These are phyloP conservation scores for Macroglossus sobrinus DNA, from an alignment of 2,113 vertebrate genomes.

Conservation along the genomic window DNA sequence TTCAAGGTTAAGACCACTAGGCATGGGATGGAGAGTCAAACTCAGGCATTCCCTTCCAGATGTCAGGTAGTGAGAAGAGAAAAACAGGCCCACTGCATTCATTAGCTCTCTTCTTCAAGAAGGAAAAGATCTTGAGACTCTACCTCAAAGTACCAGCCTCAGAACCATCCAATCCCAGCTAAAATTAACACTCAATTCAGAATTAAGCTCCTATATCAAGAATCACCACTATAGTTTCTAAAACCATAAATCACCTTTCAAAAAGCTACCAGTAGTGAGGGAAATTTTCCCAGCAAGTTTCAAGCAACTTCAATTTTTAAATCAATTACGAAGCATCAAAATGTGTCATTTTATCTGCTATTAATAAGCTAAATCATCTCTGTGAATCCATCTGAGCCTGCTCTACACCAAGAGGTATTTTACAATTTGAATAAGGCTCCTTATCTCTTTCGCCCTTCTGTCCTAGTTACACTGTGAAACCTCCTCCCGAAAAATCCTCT, in stretches of 20 bases:
- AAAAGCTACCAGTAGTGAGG: neutral
- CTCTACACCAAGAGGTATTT: neutral
- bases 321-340: neutral
- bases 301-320: neutral
- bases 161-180: neutral
- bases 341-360: neutral
- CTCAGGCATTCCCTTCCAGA: neutral
- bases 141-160: neutral
- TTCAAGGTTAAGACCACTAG: neutral
- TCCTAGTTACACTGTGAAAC: neutral
- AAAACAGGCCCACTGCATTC: neutral
- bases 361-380: conserved; percentile 13
- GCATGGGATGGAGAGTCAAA: neutral
- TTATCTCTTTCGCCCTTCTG: neutral
- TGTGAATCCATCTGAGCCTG: neutral
- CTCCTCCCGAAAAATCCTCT: neutral
- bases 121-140: neutral
- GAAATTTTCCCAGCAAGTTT: neutral
- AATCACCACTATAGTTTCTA: neutral
- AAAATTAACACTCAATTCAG: neutral
- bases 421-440: neutral
- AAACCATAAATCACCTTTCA: neutral
- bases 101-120: neutral
- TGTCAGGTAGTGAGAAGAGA: neutral
- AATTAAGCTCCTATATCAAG: neutral